These are phyloP conservation scores for Toxotes chatareus DNA, from an alignment of 2,113 vertebrate genomes.

Conservation along the genomic window DNA sequence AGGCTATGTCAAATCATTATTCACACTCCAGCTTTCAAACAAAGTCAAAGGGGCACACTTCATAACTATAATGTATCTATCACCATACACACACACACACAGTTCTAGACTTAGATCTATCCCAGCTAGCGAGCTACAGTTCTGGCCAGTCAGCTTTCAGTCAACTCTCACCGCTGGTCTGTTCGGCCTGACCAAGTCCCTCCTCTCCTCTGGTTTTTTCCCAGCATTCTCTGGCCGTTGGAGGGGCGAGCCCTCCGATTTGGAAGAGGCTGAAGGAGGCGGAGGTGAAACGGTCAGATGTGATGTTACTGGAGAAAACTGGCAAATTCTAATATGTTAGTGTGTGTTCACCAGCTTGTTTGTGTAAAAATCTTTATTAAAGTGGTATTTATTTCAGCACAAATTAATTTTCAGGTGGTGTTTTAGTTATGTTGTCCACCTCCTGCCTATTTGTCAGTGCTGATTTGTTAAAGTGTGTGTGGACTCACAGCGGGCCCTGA, in stretches of 20 bases:
- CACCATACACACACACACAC: slow-evolving; percentile 4
- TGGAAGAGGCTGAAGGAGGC: slow-evolving; percentile 90
- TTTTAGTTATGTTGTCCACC: neutral
- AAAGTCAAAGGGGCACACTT: neutral
- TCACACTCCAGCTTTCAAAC: slow-evolving; percentile 1
- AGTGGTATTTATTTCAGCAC: neutral
- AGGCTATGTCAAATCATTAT: neutral
- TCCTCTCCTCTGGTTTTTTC: slow-evolving; percentile 94
- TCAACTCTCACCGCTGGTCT: slow-evolving; percentile 91
- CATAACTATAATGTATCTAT: neutral
- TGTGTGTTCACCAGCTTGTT: neutral
- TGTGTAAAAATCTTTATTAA: neutral
- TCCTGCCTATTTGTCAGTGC: slow-evolving; percentile 14
- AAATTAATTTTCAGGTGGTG: neutral
- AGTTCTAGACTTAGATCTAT: slow-evolving; percentile 44
- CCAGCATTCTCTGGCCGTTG: slow-evolving; percentile 90
- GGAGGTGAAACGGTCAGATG: slow-evolving; percentile 59
- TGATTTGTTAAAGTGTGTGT: slow-evolving; percentile 2
- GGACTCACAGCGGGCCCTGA: slow-evolving; percentile 93
- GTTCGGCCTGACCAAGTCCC: slow-evolving; percentile 89
- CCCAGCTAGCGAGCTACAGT: slow-evolving; percentile 49
- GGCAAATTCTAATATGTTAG: neutral
- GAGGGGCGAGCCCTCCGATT: slow-evolving; percentile 94
- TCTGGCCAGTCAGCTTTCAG: slow-evolving; percentile 39
- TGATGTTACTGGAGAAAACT: neutral